Conservation (phyloP, 2,888 invertebrate species). For the Siphonodentalium dalli region DNA sequence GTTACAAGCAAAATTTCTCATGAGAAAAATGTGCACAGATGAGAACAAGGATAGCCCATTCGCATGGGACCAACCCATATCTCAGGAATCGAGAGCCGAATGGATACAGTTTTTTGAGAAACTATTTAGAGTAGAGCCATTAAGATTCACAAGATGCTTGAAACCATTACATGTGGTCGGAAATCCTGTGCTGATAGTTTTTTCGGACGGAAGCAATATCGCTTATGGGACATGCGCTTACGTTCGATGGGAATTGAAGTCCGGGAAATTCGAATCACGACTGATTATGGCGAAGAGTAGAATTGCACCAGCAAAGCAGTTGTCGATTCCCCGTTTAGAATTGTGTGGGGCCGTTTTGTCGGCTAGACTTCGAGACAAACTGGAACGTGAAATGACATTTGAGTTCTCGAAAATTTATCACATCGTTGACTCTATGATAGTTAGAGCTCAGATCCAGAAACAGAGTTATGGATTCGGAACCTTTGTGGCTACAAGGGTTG, state of each 20-base stretch:
- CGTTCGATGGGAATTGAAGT: not conserved
- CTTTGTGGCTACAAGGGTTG: slow-evolving; percentile 2
- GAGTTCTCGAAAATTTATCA: slow-evolving; percentile 1
- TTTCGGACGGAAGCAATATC: slow-evolving; percentile 1
- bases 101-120: slow-evolving; percentile 5
- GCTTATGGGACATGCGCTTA: slow-evolving; percentile 8
- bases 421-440: slow-evolving; percentile 7
- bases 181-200: not conserved
- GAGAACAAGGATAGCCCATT: not conserved
- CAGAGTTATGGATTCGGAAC: slow-evolving; percentile 8
- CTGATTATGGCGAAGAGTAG: not conserved
- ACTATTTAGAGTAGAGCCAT: not conserved
- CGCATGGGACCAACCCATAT: slow-evolving; percentile 8
- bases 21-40: slow-evolving; percentile 1
- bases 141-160: not conserved
- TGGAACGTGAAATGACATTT: not conserved
- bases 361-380: not conserved
- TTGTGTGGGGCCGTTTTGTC: slow-evolving; percentile 1
- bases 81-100: not conserved
- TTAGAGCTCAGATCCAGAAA: slow-evolving; percentile 8
- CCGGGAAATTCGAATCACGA: not conserved
- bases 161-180: not conserved
- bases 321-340: slow-evolving; percentile 4
- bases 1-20: slow-evolving; percentile 1
- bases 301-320: slow-evolving; percentile 1